phyloP scores from a whole-genome alignment of 2,113 vertebrate genomes.

The Recurvirostra avosetta region DNA sequence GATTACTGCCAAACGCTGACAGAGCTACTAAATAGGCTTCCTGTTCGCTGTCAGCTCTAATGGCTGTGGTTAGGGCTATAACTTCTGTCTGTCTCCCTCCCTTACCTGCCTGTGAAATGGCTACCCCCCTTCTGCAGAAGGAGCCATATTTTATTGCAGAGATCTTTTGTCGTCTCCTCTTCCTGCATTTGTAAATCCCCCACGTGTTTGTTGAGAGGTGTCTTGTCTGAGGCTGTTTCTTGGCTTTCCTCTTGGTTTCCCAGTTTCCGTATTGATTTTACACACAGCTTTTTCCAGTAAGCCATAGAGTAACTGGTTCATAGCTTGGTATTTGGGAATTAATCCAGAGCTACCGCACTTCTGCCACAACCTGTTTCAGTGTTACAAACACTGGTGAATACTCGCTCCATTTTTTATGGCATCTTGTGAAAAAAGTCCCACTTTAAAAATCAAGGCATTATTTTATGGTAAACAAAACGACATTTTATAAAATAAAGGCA shows the following conservation, averaged over 20 bases:
- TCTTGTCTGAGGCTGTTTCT: background rate
- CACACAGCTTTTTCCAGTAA: background rate
- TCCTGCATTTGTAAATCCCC: background rate
- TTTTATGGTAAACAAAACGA: background rate
- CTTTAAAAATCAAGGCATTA: background rate
- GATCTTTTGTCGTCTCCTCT: background rate
- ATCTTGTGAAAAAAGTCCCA: background rate
- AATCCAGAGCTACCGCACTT: background rate
- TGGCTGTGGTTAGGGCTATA: background rate
- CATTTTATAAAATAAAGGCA: background rate
- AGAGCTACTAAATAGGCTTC: slow-evolving; percentile 6
- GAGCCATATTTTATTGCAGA: background rate
- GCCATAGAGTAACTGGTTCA: background rate
- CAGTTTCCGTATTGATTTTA: background rate
- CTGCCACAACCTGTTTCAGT: background rate
- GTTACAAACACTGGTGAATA: background rate
- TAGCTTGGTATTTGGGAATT: background rate
- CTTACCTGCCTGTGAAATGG: background rate
- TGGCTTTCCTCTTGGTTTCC: background rate
- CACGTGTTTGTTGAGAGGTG: background rate
- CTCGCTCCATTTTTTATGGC: background rate
- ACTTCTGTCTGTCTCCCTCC: background rate
- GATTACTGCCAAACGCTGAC: background rate
- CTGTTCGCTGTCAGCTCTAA: background rate
- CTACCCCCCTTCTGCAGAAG: background rate